Percentiles rank a stretch among this genome's conserved stretches.
phyloP scores from a whole-genome alignment of 2,113 vertebrate species.

The Tenrec ecaudatus region DNA sequence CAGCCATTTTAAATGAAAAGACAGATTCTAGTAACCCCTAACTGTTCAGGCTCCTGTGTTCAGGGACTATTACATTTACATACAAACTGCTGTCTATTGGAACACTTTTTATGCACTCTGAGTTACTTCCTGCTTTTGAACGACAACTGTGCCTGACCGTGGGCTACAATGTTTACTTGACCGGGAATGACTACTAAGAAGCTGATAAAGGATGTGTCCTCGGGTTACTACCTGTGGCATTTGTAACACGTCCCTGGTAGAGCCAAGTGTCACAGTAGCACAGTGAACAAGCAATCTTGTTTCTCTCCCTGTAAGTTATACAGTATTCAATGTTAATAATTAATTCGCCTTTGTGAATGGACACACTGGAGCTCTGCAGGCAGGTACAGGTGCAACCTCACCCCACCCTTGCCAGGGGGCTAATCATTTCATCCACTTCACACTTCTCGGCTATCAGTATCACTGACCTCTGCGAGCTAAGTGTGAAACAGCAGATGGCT shows the following conservation, averaged over 20 bases:
- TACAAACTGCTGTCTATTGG: neutral
- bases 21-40: neutral
- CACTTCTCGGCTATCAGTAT: constrained; percentile 64
- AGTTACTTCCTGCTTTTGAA: neutral
- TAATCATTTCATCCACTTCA: constrained; percentile 54
- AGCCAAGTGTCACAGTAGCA: constrained; percentile 51
- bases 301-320: constrained; percentile 54
- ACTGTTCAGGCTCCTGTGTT: neutral
- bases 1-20: neutral
- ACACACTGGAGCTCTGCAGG: constrained; percentile 45
- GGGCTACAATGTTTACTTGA: constrained; percentile 32
- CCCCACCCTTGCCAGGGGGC: neutral
- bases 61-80: neutral
- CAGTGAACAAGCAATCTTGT: constrained; percentile 35
- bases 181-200: constrained; percentile 10
- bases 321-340: constrained; percentile 75
- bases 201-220: constrained; percentile 4
- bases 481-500: constrained; percentile 65
- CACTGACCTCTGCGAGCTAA: constrained; percentile 46
- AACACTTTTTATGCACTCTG: neutral
- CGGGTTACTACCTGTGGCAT: constrained; percentile 51
- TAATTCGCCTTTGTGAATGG: constrained; percentile 68
- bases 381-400: neutral
- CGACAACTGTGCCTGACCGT: neutral
- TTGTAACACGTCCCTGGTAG: constrained; percentile 12